Evolutionary conservation across 2,888 invertebrate genomes (phyloP).

Genomic region (Alcis repandata): DNA sequence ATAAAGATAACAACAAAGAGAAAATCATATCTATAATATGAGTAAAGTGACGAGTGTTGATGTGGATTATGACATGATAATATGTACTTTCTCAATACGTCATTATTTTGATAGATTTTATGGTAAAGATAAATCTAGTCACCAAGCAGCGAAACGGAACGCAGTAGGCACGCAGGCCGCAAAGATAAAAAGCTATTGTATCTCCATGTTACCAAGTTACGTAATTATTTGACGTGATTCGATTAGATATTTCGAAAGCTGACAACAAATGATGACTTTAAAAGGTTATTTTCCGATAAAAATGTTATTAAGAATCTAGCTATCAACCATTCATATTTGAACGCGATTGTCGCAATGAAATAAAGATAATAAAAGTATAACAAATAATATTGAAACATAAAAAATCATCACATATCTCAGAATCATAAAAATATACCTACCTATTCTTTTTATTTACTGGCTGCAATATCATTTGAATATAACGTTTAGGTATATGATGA

Average conservation of each 20-base stretch:
- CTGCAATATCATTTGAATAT: no score
- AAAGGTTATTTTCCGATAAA: slow-evolving; percentile 5
- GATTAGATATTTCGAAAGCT: slow-evolving; percentile 7
- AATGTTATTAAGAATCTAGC: background rate
- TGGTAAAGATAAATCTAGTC: background rate
- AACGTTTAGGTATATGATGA: no score
- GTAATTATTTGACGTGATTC: slow-evolving; percentile 12
- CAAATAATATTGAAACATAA: no score
- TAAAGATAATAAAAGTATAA: background rate
- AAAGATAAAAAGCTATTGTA: slow-evolving; percentile 8
- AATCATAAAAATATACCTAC: background rate
- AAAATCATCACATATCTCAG: no score
- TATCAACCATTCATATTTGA: background rate
- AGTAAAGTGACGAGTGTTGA: no score
- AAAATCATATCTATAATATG: no score
- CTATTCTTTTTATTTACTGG: no score
- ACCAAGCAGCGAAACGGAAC: background rate
- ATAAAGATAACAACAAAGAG: no score
- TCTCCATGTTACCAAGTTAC: slow-evolving; percentile 3
- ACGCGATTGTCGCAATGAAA: background rate
- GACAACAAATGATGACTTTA: background rate
- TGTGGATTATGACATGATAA: no score
- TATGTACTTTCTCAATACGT: no score
- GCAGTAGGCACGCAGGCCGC: background rate
- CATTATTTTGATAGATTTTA: no score